These are phyloP conservation scores for Amblyjoppa fuscipennis DNA, from an alignment of 2,888 invertebrate genomes.

Conservation along the genomic window DNA sequence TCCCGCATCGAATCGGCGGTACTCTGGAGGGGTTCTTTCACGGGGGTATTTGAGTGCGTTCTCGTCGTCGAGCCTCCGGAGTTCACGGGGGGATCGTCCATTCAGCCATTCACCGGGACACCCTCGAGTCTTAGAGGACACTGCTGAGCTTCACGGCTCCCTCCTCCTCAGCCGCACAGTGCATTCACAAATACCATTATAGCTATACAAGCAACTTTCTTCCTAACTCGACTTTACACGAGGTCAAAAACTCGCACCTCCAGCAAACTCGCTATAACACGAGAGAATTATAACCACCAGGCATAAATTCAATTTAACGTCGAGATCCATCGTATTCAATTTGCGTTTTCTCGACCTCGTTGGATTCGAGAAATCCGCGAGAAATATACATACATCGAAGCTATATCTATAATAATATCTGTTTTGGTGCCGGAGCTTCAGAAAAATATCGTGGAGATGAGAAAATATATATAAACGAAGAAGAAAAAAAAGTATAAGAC, in stretches of 20 bases:
- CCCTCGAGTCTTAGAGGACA: slow-evolving; percentile 25
- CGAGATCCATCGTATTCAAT: slow-evolving; percentile 14
- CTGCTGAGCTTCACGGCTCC: background rate
- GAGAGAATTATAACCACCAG: slow-evolving; percentile 23
- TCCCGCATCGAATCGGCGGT: slow-evolving; percentile 10
- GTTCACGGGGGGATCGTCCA: slow-evolving; percentile 51
- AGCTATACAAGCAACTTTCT: background rate
- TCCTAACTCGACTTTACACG: slow-evolving; percentile 27
- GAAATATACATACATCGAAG: background rate
- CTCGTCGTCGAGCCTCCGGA: slow-evolving; percentile 40
- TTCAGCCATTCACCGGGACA: slow-evolving; percentile 54
- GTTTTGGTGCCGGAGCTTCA: background rate
- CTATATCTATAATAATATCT: background rate
- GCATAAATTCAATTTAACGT: slow-evolving; percentile 27
- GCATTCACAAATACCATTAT: slow-evolving; percentile 16
- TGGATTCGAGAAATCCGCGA: background rate
- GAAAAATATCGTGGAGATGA: slow-evolving; percentile 21
- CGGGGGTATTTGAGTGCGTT: slow-evolving; percentile 6
- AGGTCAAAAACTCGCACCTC: slow-evolving; percentile 1
- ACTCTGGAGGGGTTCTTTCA: slow-evolving; percentile 26
- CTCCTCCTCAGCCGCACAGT: background rate
- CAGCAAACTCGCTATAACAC: slow-evolving; percentile 22
- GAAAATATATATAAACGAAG: slow-evolving; percentile 6
- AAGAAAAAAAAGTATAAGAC: slow-evolving; percentile 13
- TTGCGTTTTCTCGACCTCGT: slow-evolving; percentile 8